These are phyloP conservation scores for Araneus ventricosus DNA, from an alignment of 1,140 invertebrate species.

Conservation along the genomic window DNA sequence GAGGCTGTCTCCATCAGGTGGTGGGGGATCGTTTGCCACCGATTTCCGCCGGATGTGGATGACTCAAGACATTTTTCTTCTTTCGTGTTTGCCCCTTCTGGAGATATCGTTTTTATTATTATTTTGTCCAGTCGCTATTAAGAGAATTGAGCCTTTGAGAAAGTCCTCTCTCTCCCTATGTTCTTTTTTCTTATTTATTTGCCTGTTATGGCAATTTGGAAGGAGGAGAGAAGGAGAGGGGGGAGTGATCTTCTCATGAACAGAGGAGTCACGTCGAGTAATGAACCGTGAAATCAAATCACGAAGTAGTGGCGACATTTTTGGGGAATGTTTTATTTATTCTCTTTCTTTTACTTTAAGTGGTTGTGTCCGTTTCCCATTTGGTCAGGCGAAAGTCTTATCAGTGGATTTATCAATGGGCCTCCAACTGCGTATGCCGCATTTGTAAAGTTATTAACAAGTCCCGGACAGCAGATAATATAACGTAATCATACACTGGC, in stretches of 20 bases:
- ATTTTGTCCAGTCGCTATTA: background rate
- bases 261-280: background rate
- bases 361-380: background rate
- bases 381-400: slow-evolving; percentile 38
- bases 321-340: background rate
- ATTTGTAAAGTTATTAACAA: no score
- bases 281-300: slow-evolving; percentile 70
- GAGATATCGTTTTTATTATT: background rate
- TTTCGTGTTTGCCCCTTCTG: slow-evolving; percentile 36
- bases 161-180: background rate
- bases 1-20: background rate
- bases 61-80: slow-evolving; percentile 73
- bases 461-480: no score
- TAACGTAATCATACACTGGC: no score
- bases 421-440: no score
- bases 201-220: background rate
- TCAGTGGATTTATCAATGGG: background rate
- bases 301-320: slow-evolving; percentile 22
- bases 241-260: slow-evolving; percentile 3
- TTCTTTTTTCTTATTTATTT: slow-evolving; percentile 15
- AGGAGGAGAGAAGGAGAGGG: background rate
- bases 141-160: background rate
- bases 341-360: background rate
- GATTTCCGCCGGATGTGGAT: slow-evolving; percentile 69
- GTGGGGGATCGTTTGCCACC: background rate